These are phyloP conservation scores for Limonius californicus DNA, from an alignment of 1,140 invertebrate species.

Conservation along the genomic window DNA sequence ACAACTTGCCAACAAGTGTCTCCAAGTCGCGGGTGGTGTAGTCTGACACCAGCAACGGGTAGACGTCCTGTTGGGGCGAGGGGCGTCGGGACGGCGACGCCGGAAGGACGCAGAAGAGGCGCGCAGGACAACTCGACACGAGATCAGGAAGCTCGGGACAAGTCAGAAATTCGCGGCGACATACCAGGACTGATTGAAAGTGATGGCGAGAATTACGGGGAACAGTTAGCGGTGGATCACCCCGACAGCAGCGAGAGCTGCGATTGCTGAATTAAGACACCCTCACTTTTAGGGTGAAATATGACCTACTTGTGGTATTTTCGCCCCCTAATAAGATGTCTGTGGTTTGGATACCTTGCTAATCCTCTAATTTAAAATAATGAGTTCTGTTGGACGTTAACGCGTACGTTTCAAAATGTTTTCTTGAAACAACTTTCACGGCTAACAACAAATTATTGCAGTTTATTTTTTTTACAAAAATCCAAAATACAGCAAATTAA, in stretches of 20 bases:
- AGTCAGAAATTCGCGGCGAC: slow-evolving; percentile 9
- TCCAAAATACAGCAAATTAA: too few species aligned
- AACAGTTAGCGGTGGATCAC: slow-evolving; percentile 8
- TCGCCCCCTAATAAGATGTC: slow-evolving; percentile 5
- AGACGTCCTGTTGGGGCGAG: neutral
- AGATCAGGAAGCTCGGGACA: neutral
- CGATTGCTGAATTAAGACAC: slow-evolving; percentile 21
- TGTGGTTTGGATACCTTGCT: slow-evolving; percentile 9
- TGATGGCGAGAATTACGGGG: slow-evolving; percentile 19
- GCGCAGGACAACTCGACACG: slow-evolving; percentile 7
- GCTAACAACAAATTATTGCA: too few species aligned
- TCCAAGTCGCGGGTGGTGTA: slow-evolving; percentile 14
- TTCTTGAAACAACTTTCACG: too few species aligned
- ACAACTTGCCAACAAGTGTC: slow-evolving; percentile 34
- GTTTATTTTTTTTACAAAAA: too few species aligned
- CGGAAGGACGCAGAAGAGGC: neutral
- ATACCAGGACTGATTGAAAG: slow-evolving; percentile 19
- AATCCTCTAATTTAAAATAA: slow-evolving; percentile 10
- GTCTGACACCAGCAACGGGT: neutral
- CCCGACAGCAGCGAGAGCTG: slow-evolving; percentile 6
- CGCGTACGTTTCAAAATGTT: too few species aligned
- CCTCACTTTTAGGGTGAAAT: slow-evolving; percentile 17
- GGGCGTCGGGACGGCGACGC: neutral
- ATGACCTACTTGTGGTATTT: slow-evolving; percentile 14
- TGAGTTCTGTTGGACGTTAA: neutral